phyloP scores from a whole-genome alignment of 1,140 invertebrate genomes.

The Asobara japonica region DNA sequence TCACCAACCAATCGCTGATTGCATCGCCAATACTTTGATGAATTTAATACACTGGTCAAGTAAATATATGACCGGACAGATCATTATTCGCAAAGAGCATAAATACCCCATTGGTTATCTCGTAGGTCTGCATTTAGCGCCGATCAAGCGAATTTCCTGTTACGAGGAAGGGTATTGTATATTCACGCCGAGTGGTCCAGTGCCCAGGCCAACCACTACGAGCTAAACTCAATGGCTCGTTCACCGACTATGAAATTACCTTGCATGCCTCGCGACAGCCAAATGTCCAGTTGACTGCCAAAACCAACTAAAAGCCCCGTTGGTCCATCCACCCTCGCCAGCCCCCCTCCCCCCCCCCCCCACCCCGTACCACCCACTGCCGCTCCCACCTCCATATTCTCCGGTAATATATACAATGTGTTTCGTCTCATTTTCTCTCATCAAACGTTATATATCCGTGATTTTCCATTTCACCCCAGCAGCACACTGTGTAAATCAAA shows the following conservation, averaged over 20 bases:
- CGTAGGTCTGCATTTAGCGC: constrained; percentile 25
- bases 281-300: neutral
- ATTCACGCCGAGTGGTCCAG: neutral
- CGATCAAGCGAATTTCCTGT: constrained; percentile 34
- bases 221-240: constrained; percentile 4
- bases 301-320: no score
- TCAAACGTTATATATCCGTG: constrained; percentile 39
- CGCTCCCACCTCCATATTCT: neutral
- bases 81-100: neutral
- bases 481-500: constrained; percentile 54
- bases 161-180: constrained; percentile 27
- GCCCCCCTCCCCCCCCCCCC: neutral
- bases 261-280: constrained; percentile 22
- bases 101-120: neutral
- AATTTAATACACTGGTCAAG: neutral
- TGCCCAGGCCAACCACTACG: constrained; percentile 13
- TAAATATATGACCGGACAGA: neutral
- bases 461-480: constrained; percentile 54
- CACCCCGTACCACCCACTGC: neutral
- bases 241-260: constrained; percentile 33
- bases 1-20: neutral
- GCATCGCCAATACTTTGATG: neutral
- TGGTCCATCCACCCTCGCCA: no score
- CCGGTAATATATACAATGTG: neutral
- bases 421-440: neutral